Percentiles rank a stretch among this genome's conserved stretches.
phyloP scores from a whole-genome alignment of 2,797 vertebrate species.

The Sardinella longiceps region DNA sequence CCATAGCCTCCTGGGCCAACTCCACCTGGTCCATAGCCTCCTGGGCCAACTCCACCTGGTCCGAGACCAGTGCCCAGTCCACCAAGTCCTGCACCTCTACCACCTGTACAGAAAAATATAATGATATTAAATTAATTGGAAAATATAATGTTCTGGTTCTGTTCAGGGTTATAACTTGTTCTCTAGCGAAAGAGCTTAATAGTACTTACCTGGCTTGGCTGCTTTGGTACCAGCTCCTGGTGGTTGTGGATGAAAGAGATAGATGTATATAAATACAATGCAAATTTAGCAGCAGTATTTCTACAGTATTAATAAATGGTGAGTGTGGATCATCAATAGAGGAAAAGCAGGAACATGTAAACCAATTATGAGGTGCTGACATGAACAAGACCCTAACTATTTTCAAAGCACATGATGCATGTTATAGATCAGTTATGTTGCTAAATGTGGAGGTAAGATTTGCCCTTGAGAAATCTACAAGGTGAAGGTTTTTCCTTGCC shows the following conservation, averaged over 20 bases:
- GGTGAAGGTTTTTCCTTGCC: background rate
- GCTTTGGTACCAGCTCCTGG: conserved; percentile 10
- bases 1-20: conserved; percentile 21
- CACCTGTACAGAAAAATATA: conserved; percentile 5
- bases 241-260: background rate
- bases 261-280: background rate
- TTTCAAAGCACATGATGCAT: too few relatives aligned
- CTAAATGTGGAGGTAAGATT: background rate
- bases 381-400: too few relatives aligned
- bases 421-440: background rate
- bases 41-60: conserved; percentile 33
- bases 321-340: background rate
- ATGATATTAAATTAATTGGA: too few relatives aligned
- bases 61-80: conserved; percentile 36
- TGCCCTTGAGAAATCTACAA: background rate
- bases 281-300: background rate
- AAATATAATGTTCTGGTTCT: too few relatives aligned
- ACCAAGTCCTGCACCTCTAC: conserved; percentile 37
- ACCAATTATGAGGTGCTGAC: background rate
- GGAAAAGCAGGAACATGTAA: conserved; percentile 1
- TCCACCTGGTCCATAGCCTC: conserved; percentile 29
- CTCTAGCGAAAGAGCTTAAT: background rate
- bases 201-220: background rate
- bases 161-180: background rate
- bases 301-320: background rate